Base-by-base conservation (phyloP, 2,888 invertebrate species). In the Lycocerus yunnanus region DNA sequence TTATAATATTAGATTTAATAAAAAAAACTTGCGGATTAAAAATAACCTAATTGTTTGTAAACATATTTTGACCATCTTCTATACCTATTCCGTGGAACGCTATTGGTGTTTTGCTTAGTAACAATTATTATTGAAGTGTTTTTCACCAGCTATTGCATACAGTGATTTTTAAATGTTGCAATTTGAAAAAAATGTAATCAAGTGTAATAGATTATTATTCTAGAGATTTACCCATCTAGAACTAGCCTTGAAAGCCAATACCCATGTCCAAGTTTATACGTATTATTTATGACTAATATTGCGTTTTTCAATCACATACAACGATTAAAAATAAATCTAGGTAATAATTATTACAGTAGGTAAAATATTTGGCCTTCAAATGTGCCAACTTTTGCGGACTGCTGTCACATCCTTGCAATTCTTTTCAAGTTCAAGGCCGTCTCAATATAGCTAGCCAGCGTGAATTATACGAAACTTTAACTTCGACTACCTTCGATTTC, bases 401-500 rank as follows among this genome's bases (percentile, higher is more conserved):
- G 61, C 78, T 74, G 76, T 27, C 24, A 70, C 27, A 66, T 76
- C 70, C 72, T 72, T 74, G 68, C 65, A 73, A 73, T 67, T 73
- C 73, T 61, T 79, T 78, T 77, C 80, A 80, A 80, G 80, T 80
- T 80, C 80, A 80, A 80, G 80, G 80, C 78, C 79, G 78, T 78
- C 80, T 76, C 76, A 76, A 80, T 79, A 77, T 78, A 78, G 76
- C 77, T 74, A 68, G 71, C 59, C 18, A 27, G 14, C 14, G 16
- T 58, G 58, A 58, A 71, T 70, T 67, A 27, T 68, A 73, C 66
- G 69, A 74, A 76, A 67, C 68, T 58, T 69, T 66, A 69, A 70
- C 75, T 75, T 78, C 71, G 75, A 78, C 76, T 71, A 68, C 71
- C 74, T 76, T 78, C 74, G 75, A 67, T 63, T 70, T 58, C 21